Evolutionary conservation across 2,113 vertebrate species (phyloP), one percentile per base, ranked within the genome.

Genomic region (Rhodinocichla rosea): DNA sequence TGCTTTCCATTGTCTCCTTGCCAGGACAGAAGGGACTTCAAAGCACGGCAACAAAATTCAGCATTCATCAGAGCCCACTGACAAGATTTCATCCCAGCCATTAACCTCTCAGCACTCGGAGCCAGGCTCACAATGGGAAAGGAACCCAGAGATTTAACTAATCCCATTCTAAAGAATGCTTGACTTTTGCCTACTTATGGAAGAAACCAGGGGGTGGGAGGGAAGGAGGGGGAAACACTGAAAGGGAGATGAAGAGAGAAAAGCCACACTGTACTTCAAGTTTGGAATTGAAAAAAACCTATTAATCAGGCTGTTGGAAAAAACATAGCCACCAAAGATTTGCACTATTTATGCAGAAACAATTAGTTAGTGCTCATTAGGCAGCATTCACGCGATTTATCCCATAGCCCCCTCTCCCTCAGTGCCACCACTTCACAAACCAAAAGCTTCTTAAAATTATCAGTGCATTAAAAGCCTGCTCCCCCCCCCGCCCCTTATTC

Each of bases 21-120:
- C 98, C 97, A 98, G 97, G 97, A 97, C 95, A 94, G 94, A 96
- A 96, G 11, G 52, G 92, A 98, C 98, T 98, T 98, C 98, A 98
- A 98, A 98, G 98, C 83, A 70, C 32, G 4, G 94, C 94, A 97
- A 97, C 94, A 97, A 97, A 97, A 96, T 95, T 97, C 88, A 42
- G 96, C 96, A 97, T 98, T 98, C 98, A 98, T 97, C 94, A 78
- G 93, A 96, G 96, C 95, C 98, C 97, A 97, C 97, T 97, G 98
- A 98, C 97, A 97, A 97, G 97, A 98, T 98, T 98, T 98, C 98
- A 96, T 97, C 95, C 92, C 95, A 96, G 97, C 98, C 97, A 98
- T 98, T 98, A 98, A 98, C 97, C 98, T 98, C 98, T 98, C 98
- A 98, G 97, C 98, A 98, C 98, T 96, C 22, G 18, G 64, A 96